phyloP scores from a whole-genome alignment of 2,888 invertebrate genomes.

The Amblyjoppa proteus region DNA sequence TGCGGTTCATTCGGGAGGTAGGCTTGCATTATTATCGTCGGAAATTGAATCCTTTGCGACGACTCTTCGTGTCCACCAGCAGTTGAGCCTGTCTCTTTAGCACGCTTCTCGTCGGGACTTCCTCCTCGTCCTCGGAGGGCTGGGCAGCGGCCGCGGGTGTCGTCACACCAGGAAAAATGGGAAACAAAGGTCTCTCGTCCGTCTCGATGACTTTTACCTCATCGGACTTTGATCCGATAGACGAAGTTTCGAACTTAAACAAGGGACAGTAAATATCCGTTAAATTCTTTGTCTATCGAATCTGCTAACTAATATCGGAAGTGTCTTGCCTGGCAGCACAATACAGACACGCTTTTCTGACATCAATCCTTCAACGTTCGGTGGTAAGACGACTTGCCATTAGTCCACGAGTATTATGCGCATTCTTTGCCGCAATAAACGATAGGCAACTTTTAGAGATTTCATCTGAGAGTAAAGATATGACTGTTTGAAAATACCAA shows the following conservation, averaged over 20 bases:
- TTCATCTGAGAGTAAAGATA: too few relatives aligned
- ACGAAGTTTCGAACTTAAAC: constrained; percentile 77
- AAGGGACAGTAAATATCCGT: constrained; percentile 1
- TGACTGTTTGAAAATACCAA: too few relatives aligned
- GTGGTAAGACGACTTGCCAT: too few relatives aligned
- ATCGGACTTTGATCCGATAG: constrained; percentile 74
- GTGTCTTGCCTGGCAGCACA: not conserved
- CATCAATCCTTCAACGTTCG: too few relatives aligned
- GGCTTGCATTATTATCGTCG: constrained; percentile 74
- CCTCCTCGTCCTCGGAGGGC: constrained; percentile 92
- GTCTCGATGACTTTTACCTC: constrained; percentile 71
- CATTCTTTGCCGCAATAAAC: too few relatives aligned
- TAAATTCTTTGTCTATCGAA: not conserved
- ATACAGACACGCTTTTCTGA: not conserved
- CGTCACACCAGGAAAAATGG: constrained; percentile 76
- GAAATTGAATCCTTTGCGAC: constrained; percentile 89
- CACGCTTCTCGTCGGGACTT: constrained; percentile 92
- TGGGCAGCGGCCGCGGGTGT: constrained; percentile 75
- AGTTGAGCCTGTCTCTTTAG: constrained; percentile 94
- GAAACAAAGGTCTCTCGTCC: constrained; percentile 79
- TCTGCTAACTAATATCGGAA: not conserved
- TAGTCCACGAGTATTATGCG: too few relatives aligned
- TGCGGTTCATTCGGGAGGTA: not conserved
- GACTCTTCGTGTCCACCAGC: constrained; percentile 93
- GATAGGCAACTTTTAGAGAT: too few relatives aligned